phyloP scores from a whole-genome alignment of 2,113 vertebrate species.

The Felis chaus region DNA sequence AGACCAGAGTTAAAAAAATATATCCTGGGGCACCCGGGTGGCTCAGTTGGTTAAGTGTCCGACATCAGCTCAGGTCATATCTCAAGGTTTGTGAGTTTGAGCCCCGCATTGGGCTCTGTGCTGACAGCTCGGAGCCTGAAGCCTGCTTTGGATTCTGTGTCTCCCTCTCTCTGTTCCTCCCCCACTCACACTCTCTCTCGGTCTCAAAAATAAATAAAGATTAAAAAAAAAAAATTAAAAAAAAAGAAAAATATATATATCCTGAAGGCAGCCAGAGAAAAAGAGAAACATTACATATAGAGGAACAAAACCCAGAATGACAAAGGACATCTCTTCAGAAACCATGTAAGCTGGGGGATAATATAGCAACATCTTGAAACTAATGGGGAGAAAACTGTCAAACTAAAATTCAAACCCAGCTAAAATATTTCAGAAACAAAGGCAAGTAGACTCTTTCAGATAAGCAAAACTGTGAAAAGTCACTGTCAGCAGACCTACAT shows the following conservation, averaged over 20 bases:
- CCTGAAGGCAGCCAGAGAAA: neutral
- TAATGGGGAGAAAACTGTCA: neutral
- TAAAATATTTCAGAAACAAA: slow-evolving; percentile 37
- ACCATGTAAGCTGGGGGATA: neutral
- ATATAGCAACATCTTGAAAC: neutral
- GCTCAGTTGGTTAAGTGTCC: too few relatives aligned
- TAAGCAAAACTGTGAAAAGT: neutral
- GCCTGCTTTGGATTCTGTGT: too few relatives aligned
- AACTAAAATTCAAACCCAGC: neutral
- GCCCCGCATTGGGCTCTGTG: too few relatives aligned
- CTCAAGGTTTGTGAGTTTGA: too few relatives aligned
- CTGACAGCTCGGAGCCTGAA: too few relatives aligned
- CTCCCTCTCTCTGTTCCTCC: too few relatives aligned
- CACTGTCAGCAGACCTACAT: neutral
- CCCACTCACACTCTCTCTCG: too few relatives aligned
- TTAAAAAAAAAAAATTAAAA: too few relatives aligned
- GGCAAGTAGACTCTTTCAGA: neutral
- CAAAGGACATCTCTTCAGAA: neutral
- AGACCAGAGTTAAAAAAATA: neutral
- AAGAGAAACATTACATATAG: neutral
- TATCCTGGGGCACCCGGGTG: neutral
- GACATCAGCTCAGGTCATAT: too few relatives aligned
- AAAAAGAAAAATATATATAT: neutral
- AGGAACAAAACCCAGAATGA: neutral
- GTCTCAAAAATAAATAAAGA: too few relatives aligned